Conservation (phyloP, 2,113 vertebrate species). For the Ceyx margarethae region DNA sequence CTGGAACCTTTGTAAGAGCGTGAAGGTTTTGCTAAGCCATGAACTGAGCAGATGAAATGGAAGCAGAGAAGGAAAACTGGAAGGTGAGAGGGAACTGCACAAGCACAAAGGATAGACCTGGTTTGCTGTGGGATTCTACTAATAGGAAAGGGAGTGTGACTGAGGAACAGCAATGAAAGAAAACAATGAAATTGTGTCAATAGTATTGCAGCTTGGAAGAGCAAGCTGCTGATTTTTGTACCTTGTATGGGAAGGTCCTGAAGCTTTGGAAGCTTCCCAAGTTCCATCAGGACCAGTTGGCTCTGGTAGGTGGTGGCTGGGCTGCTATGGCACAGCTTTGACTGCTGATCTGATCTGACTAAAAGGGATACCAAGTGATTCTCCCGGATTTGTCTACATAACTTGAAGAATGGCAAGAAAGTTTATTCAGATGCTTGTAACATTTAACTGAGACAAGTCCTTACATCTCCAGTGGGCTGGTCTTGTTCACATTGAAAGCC, state of each 20-base stretch:
- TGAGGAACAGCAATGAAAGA: background rate
- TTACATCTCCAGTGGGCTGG: background rate
- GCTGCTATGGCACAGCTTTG: background rate
- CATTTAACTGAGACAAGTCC: background rate
- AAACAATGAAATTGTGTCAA: rapidly evolving
- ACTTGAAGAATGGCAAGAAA: background rate
- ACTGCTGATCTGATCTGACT: background rate
- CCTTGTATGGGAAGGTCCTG: background rate
- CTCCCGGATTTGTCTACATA: background rate
- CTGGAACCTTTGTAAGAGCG: background rate
- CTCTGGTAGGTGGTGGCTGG: background rate
- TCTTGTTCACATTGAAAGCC: background rate
- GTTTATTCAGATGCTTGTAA: background rate
- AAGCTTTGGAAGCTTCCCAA: background rate
- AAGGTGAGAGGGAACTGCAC: background rate
- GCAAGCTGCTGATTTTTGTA: background rate
- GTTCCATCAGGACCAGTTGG: no score
- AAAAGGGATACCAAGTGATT: background rate
- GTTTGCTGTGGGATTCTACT: background rate
- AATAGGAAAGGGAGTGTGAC: background rate
- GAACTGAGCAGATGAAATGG: background rate
- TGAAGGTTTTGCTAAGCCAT: background rate
- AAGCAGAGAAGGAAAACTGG: background rate
- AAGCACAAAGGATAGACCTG: background rate
- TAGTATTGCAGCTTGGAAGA: background rate